Base-by-base conservation (phyloP, 2,888 invertebrate genomes). In the Pimpla rufipes region DNA sequence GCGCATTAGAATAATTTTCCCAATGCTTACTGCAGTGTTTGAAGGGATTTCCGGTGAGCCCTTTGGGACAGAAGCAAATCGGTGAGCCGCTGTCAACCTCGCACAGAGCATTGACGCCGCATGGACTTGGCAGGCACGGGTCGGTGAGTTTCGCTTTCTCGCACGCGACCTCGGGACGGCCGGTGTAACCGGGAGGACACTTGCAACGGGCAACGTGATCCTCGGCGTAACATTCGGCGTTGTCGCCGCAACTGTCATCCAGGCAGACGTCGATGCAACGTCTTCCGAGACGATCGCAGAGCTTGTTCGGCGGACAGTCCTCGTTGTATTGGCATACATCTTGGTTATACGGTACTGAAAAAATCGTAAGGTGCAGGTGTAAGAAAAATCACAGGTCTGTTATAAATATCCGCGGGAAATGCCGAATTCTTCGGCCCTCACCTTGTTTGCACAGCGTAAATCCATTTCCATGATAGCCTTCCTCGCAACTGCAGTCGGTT, bases 31-130 rank as follows among this genome's bases (percentile, higher is more conserved):
- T 97, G 95, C 98, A 98, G 93, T 96, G 97, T 91, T 96, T 96
- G 92, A 98, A 98, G 57, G 98, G 98, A 95, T 98, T 98, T 93
- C 98, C 98, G 3, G 98, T 98, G 85, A 97, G 94, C 84, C 97
- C 98, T 93, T 97, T 97, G 0, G 98, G 98, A 91, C 98, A 98
- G 94, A 95, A 97, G 90, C 98, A 98, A 87, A 98, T 97, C 1
- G 98, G 98, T 92, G 96, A 97, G 70, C 97, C 98, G 88, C 96
- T 96, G 88, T 97, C 97, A 68, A 96, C 95, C 94, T 97, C 97
- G 91, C 98, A 98, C 85, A 97, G 93, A 0, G 98, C 98, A 90
- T 97, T 96, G 1, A 95, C 93, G n/a, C 98, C 98, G 89, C 98
- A 98, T n/a, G 98, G 98, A 93, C 96, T 97, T 29, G 97, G 97